Base-by-base conservation (phyloP, 35 echinoderm and acorn worm species). In the Patiria miniata region DNA sequence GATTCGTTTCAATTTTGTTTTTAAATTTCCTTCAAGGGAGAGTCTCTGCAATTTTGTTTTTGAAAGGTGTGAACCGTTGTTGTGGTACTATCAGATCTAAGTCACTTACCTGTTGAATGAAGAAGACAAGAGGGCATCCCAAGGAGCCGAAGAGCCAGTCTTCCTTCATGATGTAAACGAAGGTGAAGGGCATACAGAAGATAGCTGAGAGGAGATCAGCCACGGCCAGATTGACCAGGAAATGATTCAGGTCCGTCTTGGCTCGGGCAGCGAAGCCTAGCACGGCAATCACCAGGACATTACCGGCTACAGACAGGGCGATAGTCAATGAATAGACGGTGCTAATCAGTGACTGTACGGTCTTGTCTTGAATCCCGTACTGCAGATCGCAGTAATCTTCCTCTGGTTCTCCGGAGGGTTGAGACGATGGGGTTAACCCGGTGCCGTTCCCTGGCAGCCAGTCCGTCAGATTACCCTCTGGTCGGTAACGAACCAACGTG, bases 101-200 rank as follows among this genome's bases (percentile, higher is more conserved):
- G 19, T 30, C 12, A 89, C 91, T 97, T 83, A 93, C 94, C 77
- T 97, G 94, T 83, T 97, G 94, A 32, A 93, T 61, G 37, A 87
- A 87, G 8, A 97, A 55, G 26, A 97, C 58, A n/a, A 90, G 39
- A 7, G 94, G 81, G 78, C 91, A 97, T 0, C 83, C 34, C 2
- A 81, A 14, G 26, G 51, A 39, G 8, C 94, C 94, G 36, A 97
- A 87, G 0, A 79, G 51, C 94, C 94, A 97, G 78, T 85, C 39
- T 39, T 90, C 94, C 28, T 80, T 77, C 90, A 93, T 97, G 2
- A 97, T 92, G 79, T 89, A 93, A 32, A 93, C 53, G 42, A 91
- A 92, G 22, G 91, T 93, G 17, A 92, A 89, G 30, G 94, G 94
- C 87, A 93, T 90, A 83, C 91, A 97, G 57, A 97, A 89, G 0